phyloP scores from a whole-genome alignment of 1,140 invertebrate species.

The Caerostris darwini region DNA sequence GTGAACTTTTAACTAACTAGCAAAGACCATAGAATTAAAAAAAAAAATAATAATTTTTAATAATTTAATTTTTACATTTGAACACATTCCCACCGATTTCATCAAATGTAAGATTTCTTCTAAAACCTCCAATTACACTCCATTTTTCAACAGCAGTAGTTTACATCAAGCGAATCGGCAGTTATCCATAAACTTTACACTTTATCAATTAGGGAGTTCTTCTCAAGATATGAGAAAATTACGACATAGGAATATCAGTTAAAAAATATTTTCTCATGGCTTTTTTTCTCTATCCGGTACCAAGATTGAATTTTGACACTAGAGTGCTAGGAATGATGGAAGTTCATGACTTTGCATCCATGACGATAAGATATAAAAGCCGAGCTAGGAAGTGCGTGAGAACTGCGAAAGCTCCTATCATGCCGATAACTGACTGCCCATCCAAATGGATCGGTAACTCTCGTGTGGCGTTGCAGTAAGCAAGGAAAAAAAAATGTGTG shows the following conservation, averaged over 20 bases:
- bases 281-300: background rate
- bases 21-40: too few species aligned
- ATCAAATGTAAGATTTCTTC: too few species aligned
- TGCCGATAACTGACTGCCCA: conserved; percentile 35
- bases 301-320: conserved; percentile 4
- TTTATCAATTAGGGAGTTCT: background rate
- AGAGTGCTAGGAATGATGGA: background rate
- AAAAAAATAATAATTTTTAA: too few species aligned
- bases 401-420: background rate
- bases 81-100: too few species aligned
- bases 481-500: too few species aligned
- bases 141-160: background rate
- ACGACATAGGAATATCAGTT: background rate
- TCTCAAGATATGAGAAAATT: background rate
- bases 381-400: background rate
- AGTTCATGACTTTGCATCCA: conserved; percentile 27
- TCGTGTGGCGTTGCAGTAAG: background rate
- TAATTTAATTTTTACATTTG: too few species aligned
- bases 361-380: conserved; percentile 36
- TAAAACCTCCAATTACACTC: too few species aligned
- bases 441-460: conserved; percentile 8
- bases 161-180: background rate
- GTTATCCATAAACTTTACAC: background rate
- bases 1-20: too few species aligned
- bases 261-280: background rate